Conservation (phyloP, 2,888 invertebrate genomes). For the Nomada ferruginata region DNA sequence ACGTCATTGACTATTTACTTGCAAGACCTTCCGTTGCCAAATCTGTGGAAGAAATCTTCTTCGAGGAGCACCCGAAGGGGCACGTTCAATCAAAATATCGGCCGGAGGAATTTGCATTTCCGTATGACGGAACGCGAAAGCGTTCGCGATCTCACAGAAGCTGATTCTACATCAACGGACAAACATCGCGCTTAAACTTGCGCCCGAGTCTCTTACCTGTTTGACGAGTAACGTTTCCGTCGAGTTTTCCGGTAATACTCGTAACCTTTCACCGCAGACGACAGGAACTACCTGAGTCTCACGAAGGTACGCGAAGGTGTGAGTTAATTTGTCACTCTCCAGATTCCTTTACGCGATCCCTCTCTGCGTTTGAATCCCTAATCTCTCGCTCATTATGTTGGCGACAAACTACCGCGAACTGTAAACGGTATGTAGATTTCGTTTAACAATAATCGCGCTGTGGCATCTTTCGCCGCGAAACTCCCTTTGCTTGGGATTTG, state of each 20-base stretch:
- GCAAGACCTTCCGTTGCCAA: background rate
- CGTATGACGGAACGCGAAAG: slow-evolving; percentile 55
- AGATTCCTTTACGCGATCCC: slow-evolving; percentile 44
- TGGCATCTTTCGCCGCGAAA: background rate
- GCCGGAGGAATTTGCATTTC: slow-evolving; percentile 53
- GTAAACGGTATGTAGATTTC: background rate
- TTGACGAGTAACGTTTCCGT: slow-evolving; percentile 55
- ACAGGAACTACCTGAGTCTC: slow-evolving; percentile 46
- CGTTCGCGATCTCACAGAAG: slow-evolving; percentile 42
- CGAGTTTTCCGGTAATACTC: slow-evolving; percentile 47
- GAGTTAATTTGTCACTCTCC: slow-evolving; percentile 64
- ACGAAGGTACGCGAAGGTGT: slow-evolving; percentile 40
- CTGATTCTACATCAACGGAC: slow-evolving; percentile 51
- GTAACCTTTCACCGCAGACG: slow-evolving; percentile 32
- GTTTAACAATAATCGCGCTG: slow-evolving; percentile 16
- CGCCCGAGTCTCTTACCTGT: slow-evolving; percentile 44
- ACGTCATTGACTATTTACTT: background rate
- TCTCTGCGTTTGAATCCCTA: slow-evolving; percentile 36
- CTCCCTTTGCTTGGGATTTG: background rate
- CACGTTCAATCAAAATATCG: slow-evolving; percentile 44
- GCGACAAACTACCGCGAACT: slow-evolving; percentile 46
- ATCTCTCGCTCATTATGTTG: slow-evolving; percentile 49
- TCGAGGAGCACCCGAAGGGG: background rate
- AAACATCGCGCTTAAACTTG: slow-evolving; percentile 62
- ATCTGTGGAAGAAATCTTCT: slow-evolving; percentile 26